These are phyloP conservation scores for Liparis tanakae DNA, from an alignment of 2,797 vertebrate species.

Conservation along the genomic window DNA sequence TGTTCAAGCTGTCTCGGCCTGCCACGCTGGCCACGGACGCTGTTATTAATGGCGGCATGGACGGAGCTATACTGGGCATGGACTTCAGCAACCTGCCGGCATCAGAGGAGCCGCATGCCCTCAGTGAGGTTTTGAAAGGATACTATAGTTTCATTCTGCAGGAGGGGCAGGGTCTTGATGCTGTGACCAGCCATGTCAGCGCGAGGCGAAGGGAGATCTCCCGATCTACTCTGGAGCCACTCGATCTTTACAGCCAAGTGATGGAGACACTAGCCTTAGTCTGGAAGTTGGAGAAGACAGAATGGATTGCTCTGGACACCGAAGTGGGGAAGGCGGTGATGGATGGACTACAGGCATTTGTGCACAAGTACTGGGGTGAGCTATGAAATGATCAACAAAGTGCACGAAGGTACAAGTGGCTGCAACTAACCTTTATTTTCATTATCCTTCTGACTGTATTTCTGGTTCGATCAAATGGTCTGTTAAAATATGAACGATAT, in stretches of 20 bases:
- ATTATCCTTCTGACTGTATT: background rate
- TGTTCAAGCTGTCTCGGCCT: constrained; percentile 78
- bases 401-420: background rate
- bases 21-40: constrained; percentile 81
- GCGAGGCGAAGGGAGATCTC: constrained; percentile 79
- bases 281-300: constrained; percentile 73
- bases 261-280: constrained; percentile 75
- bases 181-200: constrained; percentile 58
- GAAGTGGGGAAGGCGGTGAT: constrained; percentile 66
- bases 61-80: constrained; percentile 85
- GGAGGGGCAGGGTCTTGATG: constrained; percentile 61
- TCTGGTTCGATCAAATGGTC: background rate
- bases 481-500: no score
- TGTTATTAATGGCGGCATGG: constrained; percentile 88
- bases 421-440: background rate
- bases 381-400: background rate
- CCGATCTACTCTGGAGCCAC: constrained; percentile 57
- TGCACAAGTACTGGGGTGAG: constrained; percentile 86
- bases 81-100: constrained; percentile 54
- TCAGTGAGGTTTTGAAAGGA: constrained; percentile 80
- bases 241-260: constrained; percentile 76
- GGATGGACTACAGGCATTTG: constrained; percentile 80
- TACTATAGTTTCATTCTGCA: constrained; percentile 80
- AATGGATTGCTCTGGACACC: constrained; percentile 66
- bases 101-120: constrained; percentile 39